Evolutionary conservation across 2,888 invertebrate species (phyloP).

Genomic region (Taenaris catops): DNA sequence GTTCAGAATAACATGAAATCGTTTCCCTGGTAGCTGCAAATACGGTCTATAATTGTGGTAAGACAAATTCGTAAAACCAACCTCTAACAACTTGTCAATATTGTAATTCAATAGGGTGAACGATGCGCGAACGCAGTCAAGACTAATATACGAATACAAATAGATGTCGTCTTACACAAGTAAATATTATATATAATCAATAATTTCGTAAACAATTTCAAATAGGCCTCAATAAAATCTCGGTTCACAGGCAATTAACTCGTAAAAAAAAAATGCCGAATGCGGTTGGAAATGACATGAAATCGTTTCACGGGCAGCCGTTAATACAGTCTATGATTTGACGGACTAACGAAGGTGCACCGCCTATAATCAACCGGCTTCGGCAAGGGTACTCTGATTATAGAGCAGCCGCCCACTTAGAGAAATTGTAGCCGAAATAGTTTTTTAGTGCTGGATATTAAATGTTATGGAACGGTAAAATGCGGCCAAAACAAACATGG

Average conservation of each 20-base stretch:
- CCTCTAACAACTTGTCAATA: no score
- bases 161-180: no score
- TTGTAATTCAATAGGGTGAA: no score
- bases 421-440: slow-evolving; percentile 18
- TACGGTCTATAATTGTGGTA: no score
- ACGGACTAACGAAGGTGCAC: slow-evolving; percentile 68
- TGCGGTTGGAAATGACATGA: slow-evolving; percentile 55
- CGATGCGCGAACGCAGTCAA: no score
- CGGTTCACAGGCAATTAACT: slow-evolving; percentile 58
- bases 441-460: slow-evolving; percentile 16
- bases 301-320: slow-evolving; percentile 55
- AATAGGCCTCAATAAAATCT: no score
- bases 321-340: slow-evolving; percentile 65
- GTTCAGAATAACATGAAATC: no score
- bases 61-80: no score
- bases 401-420: slow-evolving; percentile 65
- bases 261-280: slow-evolving; percentile 33
- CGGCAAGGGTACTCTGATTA: slow-evolving; percentile 54
- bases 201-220: no score
- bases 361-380: slow-evolving; percentile 63
- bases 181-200: no score
- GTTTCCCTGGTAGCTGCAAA: no score
- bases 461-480: slow-evolving; percentile 14
- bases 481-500: slow-evolving; percentile 6
- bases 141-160: no score